Evolutionary conservation across 2,113 vertebrate genomes (phyloP).

Genomic region (Crotalus tigris): DNA sequence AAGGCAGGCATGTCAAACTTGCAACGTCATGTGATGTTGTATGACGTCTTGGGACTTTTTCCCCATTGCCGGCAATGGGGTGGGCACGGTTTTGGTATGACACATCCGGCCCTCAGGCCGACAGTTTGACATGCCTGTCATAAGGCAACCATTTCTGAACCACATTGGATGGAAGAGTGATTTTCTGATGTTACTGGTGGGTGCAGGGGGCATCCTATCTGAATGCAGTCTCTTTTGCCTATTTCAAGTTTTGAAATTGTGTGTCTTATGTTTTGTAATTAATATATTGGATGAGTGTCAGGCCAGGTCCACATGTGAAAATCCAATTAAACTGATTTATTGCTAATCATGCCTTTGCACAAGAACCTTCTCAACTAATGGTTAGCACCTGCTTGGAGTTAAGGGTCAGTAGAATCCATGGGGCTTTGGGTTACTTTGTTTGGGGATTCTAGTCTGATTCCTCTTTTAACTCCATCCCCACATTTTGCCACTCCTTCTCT

Average conservation of each 20-base stretch:
- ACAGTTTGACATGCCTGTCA: too few relatives aligned
- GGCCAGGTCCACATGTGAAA: background rate
- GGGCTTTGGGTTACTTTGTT: background rate
- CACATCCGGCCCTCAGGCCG: too few relatives aligned
- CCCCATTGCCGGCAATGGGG: too few relatives aligned
- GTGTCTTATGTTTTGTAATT: background rate
- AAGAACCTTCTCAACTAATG: background rate
- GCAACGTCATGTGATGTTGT: too few relatives aligned
- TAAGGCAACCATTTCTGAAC: background rate
- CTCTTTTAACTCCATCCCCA: background rate
- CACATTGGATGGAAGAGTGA: background rate
- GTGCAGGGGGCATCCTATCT: background rate
- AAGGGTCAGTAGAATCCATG: background rate
- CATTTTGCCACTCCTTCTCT: background rate
- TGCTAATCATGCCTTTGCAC: background rate
- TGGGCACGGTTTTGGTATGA: too few relatives aligned
- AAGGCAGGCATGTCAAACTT: background rate
- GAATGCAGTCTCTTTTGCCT: background rate
- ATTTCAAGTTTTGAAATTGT: background rate
- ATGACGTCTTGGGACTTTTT: too few relatives aligned
- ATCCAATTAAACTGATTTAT: background rate
- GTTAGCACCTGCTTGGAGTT: background rate
- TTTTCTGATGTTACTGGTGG: background rate
- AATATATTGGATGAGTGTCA: background rate
- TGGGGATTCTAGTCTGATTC: background rate